These are phyloP conservation scores for Melanophora roralis DNA, from an alignment of 2,888 invertebrate species.

Conservation along the genomic window DNA sequence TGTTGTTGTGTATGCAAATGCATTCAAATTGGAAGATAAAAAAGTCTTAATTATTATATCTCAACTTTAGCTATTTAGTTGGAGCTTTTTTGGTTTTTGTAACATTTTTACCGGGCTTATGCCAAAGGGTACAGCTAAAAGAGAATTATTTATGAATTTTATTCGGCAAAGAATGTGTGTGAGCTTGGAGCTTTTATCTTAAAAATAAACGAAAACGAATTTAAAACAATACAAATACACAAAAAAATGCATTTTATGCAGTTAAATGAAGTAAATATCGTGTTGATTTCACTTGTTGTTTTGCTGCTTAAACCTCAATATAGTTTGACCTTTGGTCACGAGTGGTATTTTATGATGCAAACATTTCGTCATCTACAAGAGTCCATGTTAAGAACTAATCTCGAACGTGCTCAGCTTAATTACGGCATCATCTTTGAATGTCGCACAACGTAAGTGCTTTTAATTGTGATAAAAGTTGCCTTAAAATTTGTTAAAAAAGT, in stretches of 20 bases:
- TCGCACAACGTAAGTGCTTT: slow-evolving; percentile 70
- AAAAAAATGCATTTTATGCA: slow-evolving; percentile 37
- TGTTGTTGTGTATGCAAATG: no score
- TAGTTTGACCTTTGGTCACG: slow-evolving; percentile 62
- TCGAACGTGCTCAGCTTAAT: slow-evolving; percentile 71
- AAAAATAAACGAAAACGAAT: neutral
- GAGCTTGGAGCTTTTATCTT: neutral
- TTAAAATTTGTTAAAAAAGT: no score
- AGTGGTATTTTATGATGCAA: slow-evolving; percentile 67
- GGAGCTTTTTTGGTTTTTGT: neutral
- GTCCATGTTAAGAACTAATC: slow-evolving; percentile 69
- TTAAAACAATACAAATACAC: neutral
- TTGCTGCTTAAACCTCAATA: neutral
- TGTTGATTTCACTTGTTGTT: neutral
- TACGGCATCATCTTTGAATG: slow-evolving; percentile 72
- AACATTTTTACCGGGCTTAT: neutral
- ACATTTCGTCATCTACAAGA: slow-evolving; percentile 71
- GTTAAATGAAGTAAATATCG: neutral
- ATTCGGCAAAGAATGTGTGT: slow-evolving; percentile 39
- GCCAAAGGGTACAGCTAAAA: slow-evolving; percentile 7
- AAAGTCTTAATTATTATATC: no score
- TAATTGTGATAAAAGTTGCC: no score
- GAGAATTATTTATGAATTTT: slow-evolving; percentile 34
- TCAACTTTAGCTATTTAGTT: neutral
- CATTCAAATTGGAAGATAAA: no score